These are phyloP conservation scores for Apostichopus leukothele DNA, from an alignment of 53 echinoderm and acorn worm species.

Conservation along the genomic window DNA sequence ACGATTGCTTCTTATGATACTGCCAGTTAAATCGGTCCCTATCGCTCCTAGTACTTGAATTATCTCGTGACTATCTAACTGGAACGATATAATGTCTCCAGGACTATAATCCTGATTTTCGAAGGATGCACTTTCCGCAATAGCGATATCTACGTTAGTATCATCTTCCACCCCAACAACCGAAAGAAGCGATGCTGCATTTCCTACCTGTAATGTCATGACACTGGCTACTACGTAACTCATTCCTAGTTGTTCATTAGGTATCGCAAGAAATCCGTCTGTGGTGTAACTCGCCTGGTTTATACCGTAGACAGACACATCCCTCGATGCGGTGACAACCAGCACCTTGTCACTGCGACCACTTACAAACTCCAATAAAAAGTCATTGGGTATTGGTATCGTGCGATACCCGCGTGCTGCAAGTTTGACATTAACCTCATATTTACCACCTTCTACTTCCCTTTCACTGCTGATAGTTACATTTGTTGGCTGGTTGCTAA, in stretches of 20 bases:
- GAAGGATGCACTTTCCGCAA: slow-evolving; percentile 50
- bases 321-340: slow-evolving; percentile 51
- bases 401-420: slow-evolving; percentile 50
- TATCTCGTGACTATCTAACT: slow-evolving; percentile 35
- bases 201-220: neutral
- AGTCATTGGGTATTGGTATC: slow-evolving; percentile 43
- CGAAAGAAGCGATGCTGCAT: neutral
- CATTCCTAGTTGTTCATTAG: slow-evolving; percentile 52
- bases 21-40: slow-evolving; percentile 48
- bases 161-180: neutral
- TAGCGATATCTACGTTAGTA: slow-evolving; percentile 47
- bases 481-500: slow-evolving; percentile 31
- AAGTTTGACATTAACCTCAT: slow-evolving; percentile 27
- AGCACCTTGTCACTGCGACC: slow-evolving; percentile 42
- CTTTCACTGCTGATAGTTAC: slow-evolving; percentile 41
- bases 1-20: slow-evolving; percentile 51
- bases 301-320: slow-evolving; percentile 62
- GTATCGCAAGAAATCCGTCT: slow-evolving; percentile 64
- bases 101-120: slow-evolving; percentile 38
- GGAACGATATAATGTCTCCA: neutral
- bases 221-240: slow-evolving; percentile 51
- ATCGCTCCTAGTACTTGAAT: slow-evolving; percentile 38
- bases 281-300: slow-evolving; percentile 35
- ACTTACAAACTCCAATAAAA: slow-evolving; percentile 1
- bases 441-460: neutral